These are phyloP conservation scores for Melieria crassipennis DNA, from an alignment of 2,888 invertebrate species.

Conservation along the genomic window DNA sequence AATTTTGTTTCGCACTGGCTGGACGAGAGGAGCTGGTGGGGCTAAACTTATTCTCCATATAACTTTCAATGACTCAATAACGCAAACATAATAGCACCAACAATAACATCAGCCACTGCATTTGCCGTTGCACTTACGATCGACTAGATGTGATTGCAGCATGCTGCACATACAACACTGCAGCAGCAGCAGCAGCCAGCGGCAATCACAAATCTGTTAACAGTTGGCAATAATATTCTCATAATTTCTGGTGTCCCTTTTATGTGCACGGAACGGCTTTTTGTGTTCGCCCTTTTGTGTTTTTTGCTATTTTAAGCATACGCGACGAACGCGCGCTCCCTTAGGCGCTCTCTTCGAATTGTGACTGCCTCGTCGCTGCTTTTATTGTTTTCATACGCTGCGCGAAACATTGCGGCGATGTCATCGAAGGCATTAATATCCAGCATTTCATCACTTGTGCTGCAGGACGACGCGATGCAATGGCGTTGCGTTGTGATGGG, in stretches of 20 bases:
- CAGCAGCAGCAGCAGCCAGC: too few species aligned
- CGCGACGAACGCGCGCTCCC: not conserved
- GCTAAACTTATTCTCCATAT: not conserved
- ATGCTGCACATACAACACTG: too few species aligned
- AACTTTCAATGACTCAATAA: conserved; percentile 28
- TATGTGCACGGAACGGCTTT: conserved; percentile 14
- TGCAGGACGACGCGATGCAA: conserved; percentile 23
- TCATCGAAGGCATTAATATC: conserved; percentile 59
- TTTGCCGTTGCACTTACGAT: too few species aligned
- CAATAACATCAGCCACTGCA: conserved; percentile 6
- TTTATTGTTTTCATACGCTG: conserved; percentile 38
- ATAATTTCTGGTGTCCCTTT: conserved; percentile 55
- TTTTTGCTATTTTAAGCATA: conserved; percentile 20
- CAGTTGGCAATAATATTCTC: conserved; percentile 63
- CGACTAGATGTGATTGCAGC: too few species aligned
- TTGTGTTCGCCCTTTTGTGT: not conserved
- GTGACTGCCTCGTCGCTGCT: not conserved
- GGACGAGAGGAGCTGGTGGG: too few species aligned
- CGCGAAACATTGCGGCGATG: conserved; percentile 46
- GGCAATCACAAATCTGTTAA: conserved; percentile 62
- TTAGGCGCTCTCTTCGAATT: not conserved
- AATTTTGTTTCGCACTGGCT: too few species aligned
- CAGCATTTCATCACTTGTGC: conserved; percentile 45
- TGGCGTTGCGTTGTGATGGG: not conserved
- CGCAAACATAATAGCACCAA: conserved; percentile 20